phyloP scores from a whole-genome alignment of 2,113 vertebrate genomes.

The Empidonax traillii region DNA sequence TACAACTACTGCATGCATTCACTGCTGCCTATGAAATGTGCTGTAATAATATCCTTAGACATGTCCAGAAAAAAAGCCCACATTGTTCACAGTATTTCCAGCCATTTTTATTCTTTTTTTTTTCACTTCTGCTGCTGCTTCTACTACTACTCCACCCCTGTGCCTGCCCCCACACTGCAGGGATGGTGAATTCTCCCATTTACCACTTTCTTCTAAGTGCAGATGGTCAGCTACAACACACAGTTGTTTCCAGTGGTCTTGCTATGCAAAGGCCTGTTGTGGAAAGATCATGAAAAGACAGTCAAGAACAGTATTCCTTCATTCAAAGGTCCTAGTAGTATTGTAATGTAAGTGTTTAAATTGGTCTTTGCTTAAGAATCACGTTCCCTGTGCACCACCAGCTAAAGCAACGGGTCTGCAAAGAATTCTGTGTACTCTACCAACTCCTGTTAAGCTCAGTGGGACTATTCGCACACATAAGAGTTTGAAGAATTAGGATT shows the following conservation, averaged over 20 bases:
- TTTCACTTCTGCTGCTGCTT: background rate
- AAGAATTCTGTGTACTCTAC: background rate
- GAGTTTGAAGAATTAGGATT: background rate
- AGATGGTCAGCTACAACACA: background rate
- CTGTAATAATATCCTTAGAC: background rate
- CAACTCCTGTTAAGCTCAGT: background rate
- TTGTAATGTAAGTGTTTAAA: background rate
- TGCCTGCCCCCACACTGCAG: background rate
- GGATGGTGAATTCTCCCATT: background rate
- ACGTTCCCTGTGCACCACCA: background rate
- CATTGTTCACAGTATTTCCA: background rate
- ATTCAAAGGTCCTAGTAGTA: background rate
- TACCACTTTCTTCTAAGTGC: background rate
- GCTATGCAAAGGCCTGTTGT: background rate
- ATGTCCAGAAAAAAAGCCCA: background rate
- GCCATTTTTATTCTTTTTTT: background rate
- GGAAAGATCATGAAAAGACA: background rate
- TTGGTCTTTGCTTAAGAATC: background rate
- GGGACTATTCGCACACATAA: background rate
- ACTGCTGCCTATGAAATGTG: background rate
- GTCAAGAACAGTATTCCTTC: background rate
- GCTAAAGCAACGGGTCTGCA: background rate
- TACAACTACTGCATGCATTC: background rate
- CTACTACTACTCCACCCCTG: background rate
- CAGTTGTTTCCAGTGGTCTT: background rate